These are phyloP conservation scores for Neostethus bicornis DNA, from an alignment of 2,797 vertebrate species.

Conservation along the genomic window DNA sequence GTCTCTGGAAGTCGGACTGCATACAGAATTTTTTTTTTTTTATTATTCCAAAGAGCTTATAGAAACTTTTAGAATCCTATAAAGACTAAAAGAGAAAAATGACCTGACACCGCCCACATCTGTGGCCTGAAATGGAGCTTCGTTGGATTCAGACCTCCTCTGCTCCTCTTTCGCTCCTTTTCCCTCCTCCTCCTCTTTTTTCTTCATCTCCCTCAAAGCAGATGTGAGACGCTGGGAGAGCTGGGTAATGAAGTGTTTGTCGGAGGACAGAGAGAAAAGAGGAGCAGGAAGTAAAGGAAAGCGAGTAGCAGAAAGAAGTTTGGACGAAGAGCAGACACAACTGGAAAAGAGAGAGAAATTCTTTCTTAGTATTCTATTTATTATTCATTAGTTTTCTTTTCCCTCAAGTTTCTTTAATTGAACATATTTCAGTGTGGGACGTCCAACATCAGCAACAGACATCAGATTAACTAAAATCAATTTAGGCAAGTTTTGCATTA, in stretches of 20 bases:
- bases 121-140: constrained; percentile 43
- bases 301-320: constrained; percentile 28
- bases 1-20: constrained; percentile 78
- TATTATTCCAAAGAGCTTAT: neutral
- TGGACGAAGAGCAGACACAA: constrained; percentile 48
- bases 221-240: constrained; percentile 82
- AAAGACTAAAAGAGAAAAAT: neutral
- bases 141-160: constrained; percentile 51
- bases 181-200: constrained; percentile 50
- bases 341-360: constrained; percentile 26
- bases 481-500: too few relatives aligned
- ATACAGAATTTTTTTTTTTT: neutral
- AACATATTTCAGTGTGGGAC: too few relatives aligned
- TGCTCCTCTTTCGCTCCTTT: constrained; percentile 26
- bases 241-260: constrained; percentile 86
- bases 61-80: neutral
- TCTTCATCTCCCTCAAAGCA: constrained; percentile 60
- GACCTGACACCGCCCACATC: constrained; percentile 60
- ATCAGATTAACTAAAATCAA: too few relatives aligned
- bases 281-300: constrained; percentile 48
- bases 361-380: too few relatives aligned
- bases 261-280: constrained; percentile 74
- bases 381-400: too few relatives aligned
- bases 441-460: too few relatives aligned
- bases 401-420: too few relatives aligned